Evolutionary conservation across 1,140 invertebrate species (phyloP).

Genomic region (Drosophila nikananu): DNA sequence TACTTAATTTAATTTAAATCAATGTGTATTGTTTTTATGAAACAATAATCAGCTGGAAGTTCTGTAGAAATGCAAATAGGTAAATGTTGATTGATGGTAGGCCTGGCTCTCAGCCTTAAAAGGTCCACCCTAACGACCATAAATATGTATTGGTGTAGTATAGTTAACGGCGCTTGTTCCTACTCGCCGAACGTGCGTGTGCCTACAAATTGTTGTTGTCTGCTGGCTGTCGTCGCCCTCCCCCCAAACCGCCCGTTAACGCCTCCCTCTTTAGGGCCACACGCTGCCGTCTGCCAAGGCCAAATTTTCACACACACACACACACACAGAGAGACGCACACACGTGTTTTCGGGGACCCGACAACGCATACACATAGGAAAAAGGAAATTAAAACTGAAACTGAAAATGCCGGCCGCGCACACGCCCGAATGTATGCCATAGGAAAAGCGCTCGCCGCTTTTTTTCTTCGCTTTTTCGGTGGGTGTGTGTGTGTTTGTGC

Average conservation of each 20-base stretch:
- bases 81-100: background rate
- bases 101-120: background rate
- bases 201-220: constrained; percentile 64
- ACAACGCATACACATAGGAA: constrained; percentile 80
- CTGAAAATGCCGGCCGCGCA: constrained; percentile 78
- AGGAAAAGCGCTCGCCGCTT: constrained; percentile 48
- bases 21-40: background rate
- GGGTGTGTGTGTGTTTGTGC: constrained; percentile 26
- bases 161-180: constrained; percentile 48
- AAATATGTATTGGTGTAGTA: constrained; percentile 41
- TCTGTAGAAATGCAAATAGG: background rate
- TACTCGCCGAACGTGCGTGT: constrained; percentile 48
- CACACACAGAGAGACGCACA: constrained; percentile 30
- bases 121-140: constrained; percentile 33
- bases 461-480: constrained; percentile 24
- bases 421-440: constrained; percentile 76
- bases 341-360: constrained; percentile 55
- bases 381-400: constrained; percentile 85
- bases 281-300: constrained; percentile 71
- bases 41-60: background rate
- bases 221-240: constrained; percentile 56
- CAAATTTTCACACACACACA: constrained; percentile 74
- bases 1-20: background rate
- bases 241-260: background rate
- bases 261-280: constrained; percentile 15